phyloP scores from a whole-genome alignment of 2,797 vertebrate species.

The Taenioides sp. region DNA sequence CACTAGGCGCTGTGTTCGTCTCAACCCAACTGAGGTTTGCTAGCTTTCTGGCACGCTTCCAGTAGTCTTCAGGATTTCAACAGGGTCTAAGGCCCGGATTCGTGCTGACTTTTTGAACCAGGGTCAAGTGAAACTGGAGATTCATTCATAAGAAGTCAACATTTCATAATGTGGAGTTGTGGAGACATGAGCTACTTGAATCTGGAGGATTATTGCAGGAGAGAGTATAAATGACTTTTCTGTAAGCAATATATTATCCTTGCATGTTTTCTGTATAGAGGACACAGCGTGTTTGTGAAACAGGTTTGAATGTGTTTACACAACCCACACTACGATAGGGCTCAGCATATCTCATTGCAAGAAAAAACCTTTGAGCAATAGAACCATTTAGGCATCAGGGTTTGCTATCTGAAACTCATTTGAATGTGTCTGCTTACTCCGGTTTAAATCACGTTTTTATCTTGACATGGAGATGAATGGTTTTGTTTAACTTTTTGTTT shows the following conservation, averaged over 20 bases:
- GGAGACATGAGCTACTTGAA: conserved; percentile 40
- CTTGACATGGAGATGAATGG: conserved; percentile 16
- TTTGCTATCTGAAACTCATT: conserved; percentile 13
- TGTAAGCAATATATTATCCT: conserved; percentile 73
- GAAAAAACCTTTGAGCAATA: conserved; percentile 25
- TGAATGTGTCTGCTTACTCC: conserved; percentile 17
- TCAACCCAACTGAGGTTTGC: conserved; percentile 53
- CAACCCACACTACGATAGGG: conserved; percentile 34
- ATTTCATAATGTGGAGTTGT: conserved; percentile 54
- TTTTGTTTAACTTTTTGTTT: conserved; percentile 40
- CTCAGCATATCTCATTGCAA: conserved; percentile 41
- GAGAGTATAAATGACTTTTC: conserved; percentile 25
- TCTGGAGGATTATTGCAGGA: conserved; percentile 20
- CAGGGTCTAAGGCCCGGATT: conserved; percentile 47
- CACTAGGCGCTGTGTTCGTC: conserved; percentile 44
- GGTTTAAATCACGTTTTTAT: conserved; percentile 18
- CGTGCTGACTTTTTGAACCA: conserved; percentile 34
- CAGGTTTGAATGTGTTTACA: conserved; percentile 57
- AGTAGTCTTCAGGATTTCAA: conserved; percentile 47
- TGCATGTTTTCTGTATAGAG: conserved; percentile 70
- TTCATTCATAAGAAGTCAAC: conserved; percentile 49
- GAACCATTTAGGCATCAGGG: conserved; percentile 7
- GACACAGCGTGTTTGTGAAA: conserved; percentile 47
- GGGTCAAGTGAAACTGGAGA: conserved; percentile 53
- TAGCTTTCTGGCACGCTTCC: conserved; percentile 59